phyloP scores from a whole-genome alignment of 2,113 vertebrate species.

The Hippoglossus stenolepis region DNA sequence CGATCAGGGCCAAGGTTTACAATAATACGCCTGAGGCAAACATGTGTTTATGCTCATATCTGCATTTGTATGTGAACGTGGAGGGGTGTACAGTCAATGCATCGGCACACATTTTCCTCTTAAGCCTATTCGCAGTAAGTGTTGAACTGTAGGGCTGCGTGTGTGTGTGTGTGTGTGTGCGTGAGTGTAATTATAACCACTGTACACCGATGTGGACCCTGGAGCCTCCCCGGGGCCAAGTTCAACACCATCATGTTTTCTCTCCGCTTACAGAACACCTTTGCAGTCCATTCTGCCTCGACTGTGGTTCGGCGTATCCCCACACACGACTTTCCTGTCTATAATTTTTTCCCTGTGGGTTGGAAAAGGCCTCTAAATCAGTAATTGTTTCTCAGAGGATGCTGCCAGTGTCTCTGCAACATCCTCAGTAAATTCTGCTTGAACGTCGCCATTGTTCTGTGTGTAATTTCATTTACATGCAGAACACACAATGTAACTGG shows the following conservation, averaged over 20 bases:
- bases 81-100: slow-evolving; percentile 33
- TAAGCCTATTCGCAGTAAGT: slow-evolving; percentile 29
- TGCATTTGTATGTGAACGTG: not conserved
- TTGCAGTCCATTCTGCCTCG: slow-evolving; percentile 41
- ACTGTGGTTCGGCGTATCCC: slow-evolving; percentile 14
- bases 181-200: slow-evolving; percentile 44
- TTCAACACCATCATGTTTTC: slow-evolving; percentile 63
- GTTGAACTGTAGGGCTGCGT: slow-evolving; percentile 11
- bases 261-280: slow-evolving; percentile 52
- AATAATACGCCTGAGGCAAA: slow-evolving; percentile 25
- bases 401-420: slow-evolving; percentile 34
- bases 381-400: slow-evolving; percentile 38
- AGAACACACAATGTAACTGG: slow-evolving; percentile 35
- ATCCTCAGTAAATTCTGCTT: slow-evolving; percentile 40
- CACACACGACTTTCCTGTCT: not conserved
- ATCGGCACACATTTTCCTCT: slow-evolving; percentile 10
- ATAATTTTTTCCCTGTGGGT: slow-evolving; percentile 38
- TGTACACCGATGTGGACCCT: slow-evolving; percentile 50
- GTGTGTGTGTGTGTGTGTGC: slow-evolving; percentile 9
- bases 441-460: slow-evolving; percentile 14
- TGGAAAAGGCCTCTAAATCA: slow-evolving; percentile 14
- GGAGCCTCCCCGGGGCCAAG: slow-evolving; percentile 48
- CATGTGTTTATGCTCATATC: slow-evolving; percentile 4
- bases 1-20: slow-evolving; percentile 26
- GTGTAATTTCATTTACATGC: slow-evolving; percentile 44